These are phyloP conservation scores for Gobius niger DNA, from an alignment of 2,113 vertebrate genomes.

Conservation along the genomic window DNA sequence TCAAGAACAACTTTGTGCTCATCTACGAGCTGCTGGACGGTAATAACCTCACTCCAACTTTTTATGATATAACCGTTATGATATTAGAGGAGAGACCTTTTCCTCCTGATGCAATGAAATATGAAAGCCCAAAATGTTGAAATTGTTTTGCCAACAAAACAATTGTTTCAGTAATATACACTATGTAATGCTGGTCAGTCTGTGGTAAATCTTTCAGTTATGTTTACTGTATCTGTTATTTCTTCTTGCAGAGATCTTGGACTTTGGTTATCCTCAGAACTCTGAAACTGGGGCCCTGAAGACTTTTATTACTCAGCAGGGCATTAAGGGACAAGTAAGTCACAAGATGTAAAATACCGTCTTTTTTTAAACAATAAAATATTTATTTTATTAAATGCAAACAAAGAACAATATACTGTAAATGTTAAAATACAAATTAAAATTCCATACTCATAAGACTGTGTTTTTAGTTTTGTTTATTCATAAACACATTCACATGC, in stretches of 20 bases:
- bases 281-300: slow-evolving; percentile 98
- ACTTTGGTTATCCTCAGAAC: slow-evolving; percentile 99
- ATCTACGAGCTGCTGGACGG: slow-evolving; percentile 98
- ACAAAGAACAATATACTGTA: too few species aligned
- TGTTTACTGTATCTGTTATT: slow-evolving; percentile 38
- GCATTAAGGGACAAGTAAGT: slow-evolving; percentile 96
- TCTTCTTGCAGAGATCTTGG: slow-evolving; percentile 89
- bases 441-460: too few species aligned
- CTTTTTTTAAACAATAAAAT: too few species aligned
- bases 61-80: neutral
- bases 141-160: too few species aligned
- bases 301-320: slow-evolving; percentile 99
- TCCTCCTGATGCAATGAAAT: neutral
- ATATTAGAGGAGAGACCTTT: too few species aligned
- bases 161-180: too few species aligned
- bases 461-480: neutral
- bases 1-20: slow-evolving; percentile 99
- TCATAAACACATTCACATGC: neutral
- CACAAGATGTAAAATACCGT: neutral
- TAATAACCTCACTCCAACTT: slow-evolving; percentile 42
- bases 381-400: too few species aligned
- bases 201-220: neutral
- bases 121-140: too few species aligned
- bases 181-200: too few species aligned
- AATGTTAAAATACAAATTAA: too few species aligned